Base-by-base conservation (phyloP, 2,113 vertebrate species). In the Zeus faber region DNA sequence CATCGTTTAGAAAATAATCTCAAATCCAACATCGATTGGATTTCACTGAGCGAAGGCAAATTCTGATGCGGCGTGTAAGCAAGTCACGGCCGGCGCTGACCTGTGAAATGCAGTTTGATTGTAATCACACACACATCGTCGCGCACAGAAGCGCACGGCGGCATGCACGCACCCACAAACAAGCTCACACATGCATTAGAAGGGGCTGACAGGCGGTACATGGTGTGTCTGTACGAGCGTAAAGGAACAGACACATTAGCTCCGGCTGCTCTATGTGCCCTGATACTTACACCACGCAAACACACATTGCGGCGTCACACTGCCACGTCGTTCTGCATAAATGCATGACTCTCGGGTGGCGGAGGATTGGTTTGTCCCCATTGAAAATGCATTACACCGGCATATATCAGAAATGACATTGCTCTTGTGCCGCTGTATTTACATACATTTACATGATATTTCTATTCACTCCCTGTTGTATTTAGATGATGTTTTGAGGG, bases 371-470 rank as follows among this genome's bases (percentile, higher is more conserved):
- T 18, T 16, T 6, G 46, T 33, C 40, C 47, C 41, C 23, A 27
- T 71, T 74, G 24, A 4, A 74, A 69, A 64, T 33, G 45, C 8
- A 70, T 74, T 67, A 70, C 27, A 53, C n/a, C 17, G 13, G 58
- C 65, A 66, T 47, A 51, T 31, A 68, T 75, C 22, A 62, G n/a
- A 61, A 61, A 70, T 65, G 53, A 66, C 45, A 64, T 52, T 66
- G 62, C 51, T 61, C 54, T 58, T 61, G 57, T 14, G 45, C 5
- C 33, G 61, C 49, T 54, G 51, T 50, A 58, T 70, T 77, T 76
- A 46, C 70, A 75, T 80, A 65, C 64, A 67, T 74, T 74, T 65
- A 47, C 54, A 59, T 67, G 37, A 14, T 40, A 14, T 62, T 64
- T 67, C 27, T 35, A 52, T 62, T 54, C 40, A 65, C 59, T 51